Conservation (phyloP, 2,888 invertebrate genomes). For the Drosophila pegasa region DNA sequence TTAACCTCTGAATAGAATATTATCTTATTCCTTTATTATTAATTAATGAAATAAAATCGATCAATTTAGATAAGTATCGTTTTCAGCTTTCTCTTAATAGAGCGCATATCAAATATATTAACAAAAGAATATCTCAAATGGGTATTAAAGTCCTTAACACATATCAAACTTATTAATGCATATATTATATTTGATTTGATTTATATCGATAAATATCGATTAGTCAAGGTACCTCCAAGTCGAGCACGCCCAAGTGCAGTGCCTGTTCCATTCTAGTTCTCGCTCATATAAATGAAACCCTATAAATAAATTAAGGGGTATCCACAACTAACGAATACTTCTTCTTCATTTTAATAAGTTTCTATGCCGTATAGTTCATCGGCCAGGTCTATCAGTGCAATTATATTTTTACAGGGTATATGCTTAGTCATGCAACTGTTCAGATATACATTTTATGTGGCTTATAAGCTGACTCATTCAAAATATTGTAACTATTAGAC, state of each 20-base stretch:
- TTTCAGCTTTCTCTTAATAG: background rate
- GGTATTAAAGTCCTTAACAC: background rate
- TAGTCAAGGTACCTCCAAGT: background rate
- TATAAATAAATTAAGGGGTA: background rate
- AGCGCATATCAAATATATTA: background rate
- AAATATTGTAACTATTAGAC: background rate
- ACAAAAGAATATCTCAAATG: background rate
- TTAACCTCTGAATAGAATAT: no score
- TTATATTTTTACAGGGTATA: background rate
- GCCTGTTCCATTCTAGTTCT: background rate
- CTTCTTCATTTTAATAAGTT: accelerated
- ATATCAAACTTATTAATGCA: background rate
- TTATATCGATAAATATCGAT: background rate
- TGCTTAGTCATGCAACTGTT: background rate
- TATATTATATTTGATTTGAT: background rate
- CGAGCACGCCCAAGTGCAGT: no score
- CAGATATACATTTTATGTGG: background rate
- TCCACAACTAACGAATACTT: background rate
- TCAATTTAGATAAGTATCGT: no score
- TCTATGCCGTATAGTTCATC: background rate
- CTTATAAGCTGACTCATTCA: background rate
- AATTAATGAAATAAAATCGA: no score
- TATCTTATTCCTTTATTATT: no score
- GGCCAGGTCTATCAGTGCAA: background rate
- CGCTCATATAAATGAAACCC: background rate